Evolutionary conservation across 92 coral and sea anemone species (phyloP), one percentile per base, ranked within the genome.

Genomic region (Nematostella vectensis): DNA sequence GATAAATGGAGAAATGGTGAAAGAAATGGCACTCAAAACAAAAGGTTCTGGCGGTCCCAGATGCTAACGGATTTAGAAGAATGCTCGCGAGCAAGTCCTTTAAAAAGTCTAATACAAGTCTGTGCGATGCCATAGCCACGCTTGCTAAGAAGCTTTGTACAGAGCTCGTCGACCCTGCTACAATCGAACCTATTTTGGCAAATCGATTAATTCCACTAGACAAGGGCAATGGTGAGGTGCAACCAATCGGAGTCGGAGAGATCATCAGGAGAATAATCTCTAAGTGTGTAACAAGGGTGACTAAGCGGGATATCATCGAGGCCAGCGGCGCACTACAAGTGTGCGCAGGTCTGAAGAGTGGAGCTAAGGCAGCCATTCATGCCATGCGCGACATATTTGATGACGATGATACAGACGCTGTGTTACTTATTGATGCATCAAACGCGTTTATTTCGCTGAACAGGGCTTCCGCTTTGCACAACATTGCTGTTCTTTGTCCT

Each of bases 381-480:
- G n/a, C n/a, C n/a, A 30, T 50, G 69, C 42, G 25, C 39, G 2
- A 12, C 20, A 15, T 63, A 12, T 63, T 63, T 24, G 23, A 50
- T 8, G 36, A 12, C 9, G 38, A 50, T 6, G 60, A 49, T 0
- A 50, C 59, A 2, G 60, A 74, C 31, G 62, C 80, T 8, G 75
- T 48, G 1, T 23, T 58, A 31, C 52, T 72, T 16, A 42, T 64
- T 12, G 79, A 65, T 49, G 65, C 79, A 8, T 39, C 74, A 15
- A 73, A 73, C 21, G 80, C 80, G 21, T 73, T 73, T 31, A 73
- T 57, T 20, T 20, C 74, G 24, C 59, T 67, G 27, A 67, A 75
- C 25, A 75, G 69, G 38, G 27, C 81, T 4, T 48, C 62, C 0
- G 69, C 75, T 2, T 44, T 75, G 48, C 63, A 67, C 49, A 75